phyloP scores from a whole-genome alignment of 1,140 invertebrate genomes.

The Zaprionus inermis region DNA sequence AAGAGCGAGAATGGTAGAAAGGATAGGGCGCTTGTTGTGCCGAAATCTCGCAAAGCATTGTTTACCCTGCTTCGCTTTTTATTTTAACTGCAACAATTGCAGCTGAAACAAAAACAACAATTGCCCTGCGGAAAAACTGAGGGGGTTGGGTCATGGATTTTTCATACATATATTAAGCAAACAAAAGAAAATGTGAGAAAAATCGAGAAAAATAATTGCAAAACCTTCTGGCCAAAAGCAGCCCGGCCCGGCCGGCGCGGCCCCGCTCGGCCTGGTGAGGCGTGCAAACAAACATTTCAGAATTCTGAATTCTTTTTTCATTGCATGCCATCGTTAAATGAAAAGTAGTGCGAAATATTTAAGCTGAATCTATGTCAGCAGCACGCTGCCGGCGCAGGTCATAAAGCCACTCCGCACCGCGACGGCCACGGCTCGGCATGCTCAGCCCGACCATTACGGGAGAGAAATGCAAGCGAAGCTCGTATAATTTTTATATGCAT shows the following conservation, averaged over 20 bases:
- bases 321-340: slow-evolving; percentile 71
- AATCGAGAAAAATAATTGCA: slow-evolving; percentile 19
- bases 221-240: neutral
- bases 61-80: slow-evolving; percentile 62
- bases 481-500: slow-evolving; percentile 36
- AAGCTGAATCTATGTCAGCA: slow-evolving; percentile 71
- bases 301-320: slow-evolving; percentile 49
- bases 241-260: too few species aligned
- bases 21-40: slow-evolving; percentile 11
- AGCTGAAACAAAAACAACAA: slow-evolving; percentile 22
- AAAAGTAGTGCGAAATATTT: slow-evolving; percentile 76
- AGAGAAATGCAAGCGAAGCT: slow-evolving; percentile 23
- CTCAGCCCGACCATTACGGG: slow-evolving; percentile 4
- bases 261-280: slow-evolving; percentile 3
- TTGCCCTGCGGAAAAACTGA: slow-evolving; percentile 25
- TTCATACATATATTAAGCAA: slow-evolving; percentile 59
- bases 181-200: slow-evolving; percentile 57
- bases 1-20: neutral
- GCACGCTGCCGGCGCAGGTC: slow-evolving; percentile 17
- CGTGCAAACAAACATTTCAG: slow-evolving; percentile 54
- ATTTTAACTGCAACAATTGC: slow-evolving; percentile 63
- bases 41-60: slow-evolving; percentile 64
- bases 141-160: slow-evolving; percentile 11
- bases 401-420: slow-evolving; percentile 20
- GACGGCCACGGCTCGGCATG: neutral